Base-by-base conservation (phyloP, 2,888 invertebrate species). In the Lasiommata megera region DNA sequence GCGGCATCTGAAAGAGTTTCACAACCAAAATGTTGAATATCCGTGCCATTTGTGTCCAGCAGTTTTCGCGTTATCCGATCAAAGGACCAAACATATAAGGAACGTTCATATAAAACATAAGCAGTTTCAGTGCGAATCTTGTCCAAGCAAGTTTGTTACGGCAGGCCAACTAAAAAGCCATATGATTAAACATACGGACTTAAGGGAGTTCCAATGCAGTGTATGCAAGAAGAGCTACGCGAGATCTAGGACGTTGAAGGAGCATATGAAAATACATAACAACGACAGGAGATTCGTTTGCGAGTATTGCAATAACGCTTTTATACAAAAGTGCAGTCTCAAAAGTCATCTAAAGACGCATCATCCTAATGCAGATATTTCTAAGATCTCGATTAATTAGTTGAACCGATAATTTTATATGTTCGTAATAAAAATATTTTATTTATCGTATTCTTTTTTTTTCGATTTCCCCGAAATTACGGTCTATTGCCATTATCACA, bases 251-350 rank as follows among this genome's bases (percentile, higher is more conserved):
- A 82, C 88, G 0, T 64, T 88, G 8, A 77, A 71, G 23, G 82
- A 85, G 56, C 88, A 88, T 54, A 81, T 84, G 82, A 72, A 83
- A 0, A 86, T 86, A 60, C 88, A 88, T 60, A 83, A 81, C 58
- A 83, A 88, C 53, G 87, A 89, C 65, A 86, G 79, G 38, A 66
- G 85, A 58, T 92, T 90, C 46, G 82, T 81, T 0, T 92, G 93
- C 63, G 77, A 78, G 14, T 76, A 70, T 61, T 89, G 89, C 61
- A 78, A 77, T 62, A 80, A 77, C 51, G 79, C 83, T 0, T 89
- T 82, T 64, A 82, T 87, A 0, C 88, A 89, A 61, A 90, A 88
- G 66, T 84, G 85, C 70, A 87, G 88, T 60, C 69, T 89, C 3
- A 79, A 87, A 62, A 78, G 80, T 61, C 90, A 91, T 66, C 70